Conservation (phyloP, 92 coral and sea anemone genomes). For the Phenganax marumi region DNA sequence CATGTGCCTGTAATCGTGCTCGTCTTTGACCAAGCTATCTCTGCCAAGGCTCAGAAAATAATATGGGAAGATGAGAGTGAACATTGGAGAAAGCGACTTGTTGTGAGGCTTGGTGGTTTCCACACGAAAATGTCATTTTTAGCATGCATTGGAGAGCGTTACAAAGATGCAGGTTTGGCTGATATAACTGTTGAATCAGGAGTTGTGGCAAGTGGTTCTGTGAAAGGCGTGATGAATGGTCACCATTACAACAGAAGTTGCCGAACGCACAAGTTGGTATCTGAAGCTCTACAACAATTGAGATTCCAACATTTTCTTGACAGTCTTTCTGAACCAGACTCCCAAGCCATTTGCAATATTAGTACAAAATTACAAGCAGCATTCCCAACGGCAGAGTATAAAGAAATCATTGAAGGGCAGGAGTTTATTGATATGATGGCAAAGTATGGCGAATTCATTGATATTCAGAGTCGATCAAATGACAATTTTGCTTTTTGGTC, state of each 20-base stretch:
- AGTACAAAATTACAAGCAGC: conserved; percentile 33
- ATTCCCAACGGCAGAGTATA: conserved; percentile 39
- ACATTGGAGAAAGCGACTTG: conserved; percentile 45
- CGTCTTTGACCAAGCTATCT: conserved; percentile 68
- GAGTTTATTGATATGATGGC: conserved; percentile 27
- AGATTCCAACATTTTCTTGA: conserved; percentile 40
- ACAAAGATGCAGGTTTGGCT: conserved; percentile 65
- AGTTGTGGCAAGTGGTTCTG: conserved; percentile 63
- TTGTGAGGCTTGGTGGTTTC: conserved; percentile 61
- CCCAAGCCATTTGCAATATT: conserved; percentile 7
- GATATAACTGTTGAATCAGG: conserved; percentile 64
- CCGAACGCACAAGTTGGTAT: conserved; percentile 49
- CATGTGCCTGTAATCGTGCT: conserved; percentile 50
- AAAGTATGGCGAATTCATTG: conserved; percentile 1
- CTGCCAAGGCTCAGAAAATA: conserved; percentile 65
- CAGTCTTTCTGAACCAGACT: conserved; percentile 32
- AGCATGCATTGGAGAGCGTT: conserved; percentile 54
- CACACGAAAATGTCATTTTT: conserved; percentile 54
- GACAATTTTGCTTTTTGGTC: conserved; percentile 52
- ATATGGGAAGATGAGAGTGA: conserved; percentile 54
- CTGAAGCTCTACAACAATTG: conserved; percentile 31
- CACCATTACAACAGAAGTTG: conserved; percentile 59
- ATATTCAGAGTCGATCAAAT: neutral
- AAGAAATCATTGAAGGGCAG: conserved; percentile 41
- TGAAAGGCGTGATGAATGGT: conserved; percentile 60